Evolutionary conservation across 2,797 vertebrate species (phyloP).

Genomic region (Amblyopsis hoosieri): DNA sequence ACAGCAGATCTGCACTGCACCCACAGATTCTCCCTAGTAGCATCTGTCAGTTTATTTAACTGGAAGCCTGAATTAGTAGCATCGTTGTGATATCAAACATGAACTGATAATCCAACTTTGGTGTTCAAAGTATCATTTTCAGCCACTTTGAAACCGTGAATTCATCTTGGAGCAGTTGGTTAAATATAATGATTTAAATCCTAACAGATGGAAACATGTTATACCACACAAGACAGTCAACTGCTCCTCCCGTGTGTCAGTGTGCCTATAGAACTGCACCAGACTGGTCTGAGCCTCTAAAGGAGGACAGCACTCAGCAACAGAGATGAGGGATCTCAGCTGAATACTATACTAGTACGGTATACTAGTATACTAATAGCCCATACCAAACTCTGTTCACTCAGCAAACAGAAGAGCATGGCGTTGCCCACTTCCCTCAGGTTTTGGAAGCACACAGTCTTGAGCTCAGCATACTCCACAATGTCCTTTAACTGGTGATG

Average conservation of each 20-base stretch:
- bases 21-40: no score
- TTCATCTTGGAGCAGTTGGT: no score
- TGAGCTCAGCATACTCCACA: slow-evolving; percentile 95
- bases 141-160: no score
- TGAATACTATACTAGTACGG: no score
- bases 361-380: background rate
- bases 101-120: slow-evolving; percentile 1
- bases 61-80: background rate
- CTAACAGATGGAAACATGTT: no score
- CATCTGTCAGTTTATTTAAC: background rate
- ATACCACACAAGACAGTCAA: no score
- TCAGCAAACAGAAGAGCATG: slow-evolving; percentile 94
- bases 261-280: no score
- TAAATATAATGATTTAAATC: no score
- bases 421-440: slow-evolving; percentile 97
- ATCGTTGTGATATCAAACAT: background rate
- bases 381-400: slow-evolving; percentile 97
- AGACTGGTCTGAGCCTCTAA: no score
- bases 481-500: slow-evolving; percentile 99
- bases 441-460: slow-evolving; percentile 98
- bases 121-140: background rate
- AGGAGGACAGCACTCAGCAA: background rate
- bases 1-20: background rate
- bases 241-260: no score
- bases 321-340: background rate